These are phyloP conservation scores for Anoplophora glabripennis DNA, from an alignment of 1,140 invertebrate species.

Conservation along the genomic window DNA sequence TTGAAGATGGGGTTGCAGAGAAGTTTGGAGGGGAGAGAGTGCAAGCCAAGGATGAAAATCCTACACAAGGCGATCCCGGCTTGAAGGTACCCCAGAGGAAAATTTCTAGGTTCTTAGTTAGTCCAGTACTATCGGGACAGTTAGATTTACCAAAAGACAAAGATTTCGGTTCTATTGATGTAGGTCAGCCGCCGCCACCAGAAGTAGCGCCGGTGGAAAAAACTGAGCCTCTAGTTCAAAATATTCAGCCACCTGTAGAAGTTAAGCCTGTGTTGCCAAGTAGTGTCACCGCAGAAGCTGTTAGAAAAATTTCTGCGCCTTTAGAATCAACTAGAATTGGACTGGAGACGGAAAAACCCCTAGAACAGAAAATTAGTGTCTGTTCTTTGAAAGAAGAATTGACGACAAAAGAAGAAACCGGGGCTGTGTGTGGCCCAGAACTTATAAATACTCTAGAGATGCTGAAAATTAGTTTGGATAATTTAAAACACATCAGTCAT, in stretches of 20 bases:
- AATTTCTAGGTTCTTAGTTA: constrained; percentile 77
- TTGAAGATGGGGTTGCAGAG: constrained; percentile 3
- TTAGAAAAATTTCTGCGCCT: constrained; percentile 36
- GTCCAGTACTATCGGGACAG: constrained; percentile 63
- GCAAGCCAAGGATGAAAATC: constrained; percentile 24
- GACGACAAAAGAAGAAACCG: constrained; percentile 26
- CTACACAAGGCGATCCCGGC: constrained; percentile 18
- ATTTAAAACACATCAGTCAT: constrained; percentile 52
- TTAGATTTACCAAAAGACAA: constrained; percentile 46
- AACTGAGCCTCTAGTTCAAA: background rate
- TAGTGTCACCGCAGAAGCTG: constrained; percentile 7
- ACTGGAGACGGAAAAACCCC: constrained; percentile 28
- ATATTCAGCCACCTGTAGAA: constrained; percentile 2
- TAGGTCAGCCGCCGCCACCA: background rate
- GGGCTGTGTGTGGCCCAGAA: constrained; percentile 45
- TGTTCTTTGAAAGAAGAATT: constrained; percentile 36
- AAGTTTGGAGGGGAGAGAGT: background rate
- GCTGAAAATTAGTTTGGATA: constrained; percentile 56
- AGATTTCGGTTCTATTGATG: constrained; percentile 22
- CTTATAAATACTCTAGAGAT: constrained; percentile 55
- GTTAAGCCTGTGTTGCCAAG: constrained; percentile 2
- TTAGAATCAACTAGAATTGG: constrained; percentile 26
- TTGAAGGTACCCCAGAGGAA: constrained; percentile 58
- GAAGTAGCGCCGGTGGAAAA: constrained; percentile 1
- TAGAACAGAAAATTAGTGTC: constrained; percentile 37